Base-by-base conservation (phyloP, 2,888 invertebrate species). In the Scrobipalpa costella region DNA sequence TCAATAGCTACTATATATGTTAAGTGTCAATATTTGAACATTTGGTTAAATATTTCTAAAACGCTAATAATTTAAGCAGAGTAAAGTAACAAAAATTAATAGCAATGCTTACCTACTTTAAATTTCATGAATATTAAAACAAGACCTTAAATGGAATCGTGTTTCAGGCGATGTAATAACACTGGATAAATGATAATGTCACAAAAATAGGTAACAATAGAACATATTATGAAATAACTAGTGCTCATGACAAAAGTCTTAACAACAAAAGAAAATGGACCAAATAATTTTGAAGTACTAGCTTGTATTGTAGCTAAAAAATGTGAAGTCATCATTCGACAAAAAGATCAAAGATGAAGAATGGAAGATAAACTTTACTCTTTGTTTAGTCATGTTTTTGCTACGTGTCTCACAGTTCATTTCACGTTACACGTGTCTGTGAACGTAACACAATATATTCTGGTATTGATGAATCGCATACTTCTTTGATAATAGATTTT, bases 151-250 rank as follows among this genome's bases (percentile, higher is more conserved):
- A 27, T 7, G 17, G 13, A 33, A n/a, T 15, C 33, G 5, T 5
- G 27, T 11, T 21, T 1, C 2, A 33, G 7, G 33, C 2, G 7
- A 34, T 27, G n/a, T 27, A 34, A 1, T 15, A 34, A 34, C 3
- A 55, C n/a, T n/a, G n/a, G n/a, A n/a, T n/a, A n/a, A n/a, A n/a
- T 2, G 27, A 27, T n/a, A 5, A 7, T 44, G 13, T 34, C 11
- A 60, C 49, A 11, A 60, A 60, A 49, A 34, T 60, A 47, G 49
- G 34, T 17, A 47, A 60, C 60, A 60, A 60, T 60, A 59, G 27
- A 27, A 27, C 27, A 27, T 27, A 27, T 3, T 27, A 27, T 27
- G 5, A 27, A 27, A 27, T 27, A n/a, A n/a, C n/a, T n/a, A 27
- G 27, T 27, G 5, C 27, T 27, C 27, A 27, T 27, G 27, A 27